Evolutionary conservation across 2,113 vertebrate genomes (phyloP).

Genomic region (Fulmarus glacialis): DNA sequence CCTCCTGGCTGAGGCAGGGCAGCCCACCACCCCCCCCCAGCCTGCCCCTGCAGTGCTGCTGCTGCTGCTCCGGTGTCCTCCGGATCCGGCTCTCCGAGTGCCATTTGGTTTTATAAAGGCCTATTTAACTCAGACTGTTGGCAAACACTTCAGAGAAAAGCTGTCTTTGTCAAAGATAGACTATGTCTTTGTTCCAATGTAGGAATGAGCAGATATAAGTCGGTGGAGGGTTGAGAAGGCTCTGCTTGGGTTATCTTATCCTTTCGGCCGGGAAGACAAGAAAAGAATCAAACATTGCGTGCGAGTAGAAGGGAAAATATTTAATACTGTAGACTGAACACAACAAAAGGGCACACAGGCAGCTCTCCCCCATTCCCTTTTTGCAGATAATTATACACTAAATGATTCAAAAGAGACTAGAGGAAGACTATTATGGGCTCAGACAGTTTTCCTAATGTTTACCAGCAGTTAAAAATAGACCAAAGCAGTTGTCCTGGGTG

Average conservation of each 20-base stretch:
- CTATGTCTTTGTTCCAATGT: not conserved
- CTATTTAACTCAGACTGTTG: not conserved
- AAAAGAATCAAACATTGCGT: not conserved
- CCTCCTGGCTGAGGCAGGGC: not conserved
- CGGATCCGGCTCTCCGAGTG: rapidly evolving
- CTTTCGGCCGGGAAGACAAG: not conserved
- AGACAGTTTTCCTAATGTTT: not conserved
- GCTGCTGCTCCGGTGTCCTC: rapidly evolving
- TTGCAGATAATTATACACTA: not conserved
- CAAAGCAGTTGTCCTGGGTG: not conserved
- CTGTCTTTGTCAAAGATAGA: not conserved
- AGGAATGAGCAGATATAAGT: not conserved
- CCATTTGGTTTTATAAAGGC: not conserved
- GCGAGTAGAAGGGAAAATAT: not conserved
- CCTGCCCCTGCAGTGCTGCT: not conserved
- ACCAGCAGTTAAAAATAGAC: slow-evolving; percentile 40
- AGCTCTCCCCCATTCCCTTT: not conserved
- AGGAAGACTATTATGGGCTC: not conserved
- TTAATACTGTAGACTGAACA: not conserved
- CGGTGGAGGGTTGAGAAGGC: not conserved
- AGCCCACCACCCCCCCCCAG: not conserved
- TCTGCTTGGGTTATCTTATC: not conserved
- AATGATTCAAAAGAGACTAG: not conserved
- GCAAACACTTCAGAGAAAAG: slow-evolving; percentile 11
- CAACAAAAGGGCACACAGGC: not conserved